A percentile compares a stretch with the other conserved stretches of the same genome.
Conservation (phyloP, 2,113 vertebrate genomes). For the Dipodomys ordii region DNA sequence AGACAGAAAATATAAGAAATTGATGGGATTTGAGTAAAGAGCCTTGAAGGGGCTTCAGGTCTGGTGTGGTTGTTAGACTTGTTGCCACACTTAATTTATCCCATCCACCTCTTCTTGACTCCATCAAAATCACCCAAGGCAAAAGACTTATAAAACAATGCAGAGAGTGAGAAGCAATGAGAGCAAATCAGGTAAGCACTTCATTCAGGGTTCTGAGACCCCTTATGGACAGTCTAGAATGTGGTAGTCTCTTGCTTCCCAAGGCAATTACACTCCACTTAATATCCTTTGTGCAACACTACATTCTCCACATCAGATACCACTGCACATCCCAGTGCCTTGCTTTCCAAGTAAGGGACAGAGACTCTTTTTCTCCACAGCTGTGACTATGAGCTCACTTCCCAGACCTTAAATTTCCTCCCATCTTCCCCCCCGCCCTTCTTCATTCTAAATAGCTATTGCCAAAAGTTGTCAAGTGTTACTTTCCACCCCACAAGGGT, state of each 20-base stretch:
- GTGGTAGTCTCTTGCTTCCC: not conserved
- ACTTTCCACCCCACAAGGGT: slow-evolving; percentile 52
- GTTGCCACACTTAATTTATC: slow-evolving; percentile 66
- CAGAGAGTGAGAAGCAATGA: slow-evolving; percentile 68
- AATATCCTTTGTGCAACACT: rapidly evolving
- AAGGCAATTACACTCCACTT: rapidly evolving
- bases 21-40: slow-evolving; percentile 62
- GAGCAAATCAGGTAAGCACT: slow-evolving; percentile 73
- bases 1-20: slow-evolving; percentile 70
- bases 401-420: slow-evolving; percentile 34
- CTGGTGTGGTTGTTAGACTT: slow-evolving; percentile 64
- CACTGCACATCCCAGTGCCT: slow-evolving; percentile 68
- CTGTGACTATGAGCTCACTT: slow-evolving; percentile 64
- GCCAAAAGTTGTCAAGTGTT: slow-evolving; percentile 72
- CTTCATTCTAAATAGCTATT: slow-evolving; percentile 59
- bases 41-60: slow-evolving; percentile 35
- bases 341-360: slow-evolving; percentile 66
- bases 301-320: slow-evolving; percentile 61
- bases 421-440: slow-evolving; percentile 46
- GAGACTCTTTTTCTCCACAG: slow-evolving; percentile 59
- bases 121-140: slow-evolving; percentile 78
- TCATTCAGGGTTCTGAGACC: slow-evolving; percentile 71
- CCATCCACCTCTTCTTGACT: slow-evolving; percentile 71
- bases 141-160: slow-evolving; percentile 55
- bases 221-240: slow-evolving; percentile 61